A percentile compares a stretch with the other conserved stretches of the same genome.
phyloP scores from a whole-genome alignment of 2,888 invertebrate genomes.

The Rhagonycha lutea region DNA sequence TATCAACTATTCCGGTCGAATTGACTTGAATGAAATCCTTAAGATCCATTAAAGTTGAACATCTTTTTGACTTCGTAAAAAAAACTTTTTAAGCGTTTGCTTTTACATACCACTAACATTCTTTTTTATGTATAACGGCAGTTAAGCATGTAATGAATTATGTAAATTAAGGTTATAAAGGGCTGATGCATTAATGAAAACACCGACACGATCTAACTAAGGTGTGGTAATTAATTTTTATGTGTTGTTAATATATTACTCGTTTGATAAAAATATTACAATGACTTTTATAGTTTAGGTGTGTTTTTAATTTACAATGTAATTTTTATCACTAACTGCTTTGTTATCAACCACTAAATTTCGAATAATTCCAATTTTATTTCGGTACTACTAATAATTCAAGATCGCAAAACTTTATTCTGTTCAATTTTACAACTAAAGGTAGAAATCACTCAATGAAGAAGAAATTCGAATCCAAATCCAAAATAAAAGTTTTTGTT shows the following conservation, averaged over 20 bases:
- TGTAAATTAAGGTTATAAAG: not conserved
- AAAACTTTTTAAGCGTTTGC: not conserved
- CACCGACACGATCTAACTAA: not conserved
- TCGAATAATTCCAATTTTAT: not conserved
- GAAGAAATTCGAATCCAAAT: not conserved
- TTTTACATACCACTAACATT: not conserved
- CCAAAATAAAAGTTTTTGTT: not conserved
- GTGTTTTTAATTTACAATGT: not conserved
- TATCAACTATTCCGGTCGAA: not conserved
- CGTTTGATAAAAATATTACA: not conserved
- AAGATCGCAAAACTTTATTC: too few species aligned
- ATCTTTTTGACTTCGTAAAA: not conserved
- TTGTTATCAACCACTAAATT: not conserved
- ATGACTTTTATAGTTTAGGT: not conserved
- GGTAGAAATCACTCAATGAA: not conserved
- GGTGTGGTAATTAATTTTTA: constrained; percentile 3
- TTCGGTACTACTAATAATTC: not conserved
- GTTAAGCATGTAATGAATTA: not conserved
- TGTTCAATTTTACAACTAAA: not conserved
- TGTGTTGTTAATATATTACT: not conserved
- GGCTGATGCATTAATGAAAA: not conserved
- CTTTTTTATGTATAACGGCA: not conserved
- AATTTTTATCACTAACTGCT: not conserved
- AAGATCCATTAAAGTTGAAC: not conserved
- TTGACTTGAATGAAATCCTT: not conserved